These are phyloP conservation scores for Mormoops blainvillei DNA, from an alignment of 2,113 vertebrate species.

Conservation along the genomic window DNA sequence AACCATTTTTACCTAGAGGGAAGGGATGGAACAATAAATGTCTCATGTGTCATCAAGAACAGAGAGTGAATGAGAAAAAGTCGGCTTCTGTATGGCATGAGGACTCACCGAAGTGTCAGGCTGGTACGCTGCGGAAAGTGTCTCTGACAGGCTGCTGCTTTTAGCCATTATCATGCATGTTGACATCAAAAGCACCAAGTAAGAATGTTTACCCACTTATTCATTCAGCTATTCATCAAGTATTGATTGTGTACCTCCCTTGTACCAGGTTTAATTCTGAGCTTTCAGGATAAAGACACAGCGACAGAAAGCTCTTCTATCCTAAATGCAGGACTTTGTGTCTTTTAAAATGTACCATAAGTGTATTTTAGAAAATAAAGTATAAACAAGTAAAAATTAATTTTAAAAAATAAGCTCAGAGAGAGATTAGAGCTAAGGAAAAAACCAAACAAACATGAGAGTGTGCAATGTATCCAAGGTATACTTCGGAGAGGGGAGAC, in stretches of 20 bases:
- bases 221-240: neutral
- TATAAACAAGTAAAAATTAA: neutral
- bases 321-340: neutral
- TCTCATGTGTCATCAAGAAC: neutral
- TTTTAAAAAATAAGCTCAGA: neutral
- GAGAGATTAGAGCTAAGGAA: neutral
- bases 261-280: neutral
- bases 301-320: neutral
- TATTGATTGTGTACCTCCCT: neutral
- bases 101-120: neutral
- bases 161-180: neutral
- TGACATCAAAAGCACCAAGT: neutral
- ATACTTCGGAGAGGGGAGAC: neutral
- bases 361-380: neutral
- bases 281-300: neutral
- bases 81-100: neutral
- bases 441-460: neutral
- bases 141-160: neutral
- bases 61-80: neutral
- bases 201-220: neutral
- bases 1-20: conserved; percentile 48
- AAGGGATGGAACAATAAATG: conserved; percentile 32
- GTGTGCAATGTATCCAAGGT: neutral
- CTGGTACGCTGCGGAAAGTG: neutral
- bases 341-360: neutral